Evolutionary conservation across 2,888 invertebrate genomes (phyloP).

Genomic region (Lycocerus yunnanus): DNA sequence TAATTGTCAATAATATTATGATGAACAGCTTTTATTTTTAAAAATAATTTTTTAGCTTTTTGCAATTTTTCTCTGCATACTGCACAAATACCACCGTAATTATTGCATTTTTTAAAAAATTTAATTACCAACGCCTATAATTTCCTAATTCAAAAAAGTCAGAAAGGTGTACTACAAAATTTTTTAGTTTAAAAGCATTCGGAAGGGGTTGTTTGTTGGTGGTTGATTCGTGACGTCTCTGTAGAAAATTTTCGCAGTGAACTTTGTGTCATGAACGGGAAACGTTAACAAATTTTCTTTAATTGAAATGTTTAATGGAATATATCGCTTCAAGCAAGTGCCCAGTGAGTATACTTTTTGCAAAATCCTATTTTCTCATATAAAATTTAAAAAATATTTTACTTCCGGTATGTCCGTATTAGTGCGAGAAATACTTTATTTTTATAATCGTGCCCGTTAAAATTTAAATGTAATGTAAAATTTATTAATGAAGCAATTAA

Average conservation of each 20-base stretch:
- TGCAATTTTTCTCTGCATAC: too few species aligned
- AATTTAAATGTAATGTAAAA: background rate
- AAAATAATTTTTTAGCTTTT: too few species aligned
- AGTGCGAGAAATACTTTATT: background rate
- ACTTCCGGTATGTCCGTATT: background rate
- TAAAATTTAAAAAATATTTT: background rate
- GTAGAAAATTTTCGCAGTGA: constrained; percentile 1
- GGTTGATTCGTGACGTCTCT: constrained; percentile 2
- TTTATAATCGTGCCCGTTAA: too few species aligned
- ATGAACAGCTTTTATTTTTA: too few species aligned
- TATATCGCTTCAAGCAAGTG: background rate
- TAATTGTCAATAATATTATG: background rate
- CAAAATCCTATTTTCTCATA: background rate
- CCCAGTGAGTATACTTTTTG: background rate
- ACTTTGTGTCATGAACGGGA: constrained; percentile 1
- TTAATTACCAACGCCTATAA: too few species aligned
- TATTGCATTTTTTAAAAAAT: too few species aligned
- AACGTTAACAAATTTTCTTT: background rate
- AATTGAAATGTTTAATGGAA: background rate
- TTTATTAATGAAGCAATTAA: background rate
- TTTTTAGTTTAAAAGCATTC: background rate
- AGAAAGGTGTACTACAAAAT: background rate
- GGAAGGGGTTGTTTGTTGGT: constrained; percentile 1
- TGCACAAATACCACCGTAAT: too few species aligned
- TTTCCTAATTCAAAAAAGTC: background rate